Base-by-base conservation (phyloP, 2,113 vertebrate species). In the Jacana jacana region DNA sequence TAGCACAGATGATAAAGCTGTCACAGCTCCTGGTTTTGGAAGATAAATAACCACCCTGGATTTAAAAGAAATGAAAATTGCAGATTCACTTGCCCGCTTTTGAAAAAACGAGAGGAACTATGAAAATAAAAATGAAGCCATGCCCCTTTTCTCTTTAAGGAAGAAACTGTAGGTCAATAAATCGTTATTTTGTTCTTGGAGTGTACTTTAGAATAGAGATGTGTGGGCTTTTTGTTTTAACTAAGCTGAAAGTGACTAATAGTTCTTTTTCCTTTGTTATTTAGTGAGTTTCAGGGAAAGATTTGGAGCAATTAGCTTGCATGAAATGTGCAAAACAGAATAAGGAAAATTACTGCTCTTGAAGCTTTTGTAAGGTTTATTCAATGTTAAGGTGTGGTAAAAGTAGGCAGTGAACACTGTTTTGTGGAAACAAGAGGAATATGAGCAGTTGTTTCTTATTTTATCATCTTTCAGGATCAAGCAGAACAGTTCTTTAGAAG, bases 401-500 rank as follows among this genome's bases (percentile, higher is more conserved):
- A 35, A 5, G 5, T 18, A 42, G 35, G 14, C 20, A 18, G 23
- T 64, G 24, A 83, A 64, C 17, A 1, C 42, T 54, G 22, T 40
- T 1, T 28, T 39, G 31, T 64, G 39, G 37, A 77, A 80, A 46
- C 23, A 77, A 39, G 24, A 61, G 58, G 90, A 40, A 5, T 14
- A 10, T 4, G 10, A 46, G 9, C 1, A 2, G 15, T 61, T 0
- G 4, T 65, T 48, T 71, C 15, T 72, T 58, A 1, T 75, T 84
- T 58, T 95, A 46, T 94, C 46, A 24, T 90, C 13, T 96, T 93
- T 64, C 88, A 99, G 99, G 97, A 98, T 24, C 98, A 98, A 97
- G 98, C 98, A 14, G 98, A 98, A 11, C 98, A 99, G 63, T 99
- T 99, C 93, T 99, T 99, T 85, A 98, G 97, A 98, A 99, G 99